These are phyloP conservation scores for Lathamus discolor DNA, from an alignment of 2,113 vertebrate genomes.

Conservation along the genomic window DNA sequence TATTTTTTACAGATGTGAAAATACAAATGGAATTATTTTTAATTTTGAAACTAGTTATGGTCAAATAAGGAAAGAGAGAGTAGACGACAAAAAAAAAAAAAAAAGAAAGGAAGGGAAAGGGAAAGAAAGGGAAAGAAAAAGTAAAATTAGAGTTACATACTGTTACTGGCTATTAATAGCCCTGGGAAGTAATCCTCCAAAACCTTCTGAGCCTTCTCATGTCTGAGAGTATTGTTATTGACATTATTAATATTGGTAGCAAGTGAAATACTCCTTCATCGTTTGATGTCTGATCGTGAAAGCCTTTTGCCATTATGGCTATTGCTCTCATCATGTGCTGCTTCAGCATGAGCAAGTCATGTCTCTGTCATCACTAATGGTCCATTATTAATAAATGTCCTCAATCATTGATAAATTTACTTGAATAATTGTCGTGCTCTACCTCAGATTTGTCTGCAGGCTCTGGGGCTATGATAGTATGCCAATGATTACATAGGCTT, in stretches of 20 bases:
- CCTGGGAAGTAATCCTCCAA: not conserved
- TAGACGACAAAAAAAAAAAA: too few species aligned
- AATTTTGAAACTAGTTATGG: not conserved
- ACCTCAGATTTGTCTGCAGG: not conserved
- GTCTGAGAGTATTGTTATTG: not conserved
- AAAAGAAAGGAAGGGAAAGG: rapidly evolving
- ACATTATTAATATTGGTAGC: not conserved
- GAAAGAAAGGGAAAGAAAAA: not conserved
- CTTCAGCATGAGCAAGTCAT: not conserved
- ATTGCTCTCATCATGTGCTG: not conserved
- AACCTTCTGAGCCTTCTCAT: not conserved
- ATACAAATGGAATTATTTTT: not conserved
- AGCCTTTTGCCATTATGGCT: slow-evolving; percentile 12
- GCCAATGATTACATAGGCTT: not conserved
- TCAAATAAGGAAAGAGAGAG: not conserved
- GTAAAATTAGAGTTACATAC: not conserved
- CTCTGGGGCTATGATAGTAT: not conserved
- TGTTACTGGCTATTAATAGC: not conserved
- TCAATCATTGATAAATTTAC: not conserved
- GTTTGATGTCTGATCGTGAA: slow-evolving; percentile 9
- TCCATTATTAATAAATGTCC: not conserved
- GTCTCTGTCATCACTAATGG: slow-evolving; percentile 16
- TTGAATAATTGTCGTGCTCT: not conserved
- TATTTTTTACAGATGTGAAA: not conserved
- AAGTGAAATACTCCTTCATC: not conserved